Conservation (phyloP, 2,113 vertebrate genomes). For the Phyllopteryx taeniolatus region DNA sequence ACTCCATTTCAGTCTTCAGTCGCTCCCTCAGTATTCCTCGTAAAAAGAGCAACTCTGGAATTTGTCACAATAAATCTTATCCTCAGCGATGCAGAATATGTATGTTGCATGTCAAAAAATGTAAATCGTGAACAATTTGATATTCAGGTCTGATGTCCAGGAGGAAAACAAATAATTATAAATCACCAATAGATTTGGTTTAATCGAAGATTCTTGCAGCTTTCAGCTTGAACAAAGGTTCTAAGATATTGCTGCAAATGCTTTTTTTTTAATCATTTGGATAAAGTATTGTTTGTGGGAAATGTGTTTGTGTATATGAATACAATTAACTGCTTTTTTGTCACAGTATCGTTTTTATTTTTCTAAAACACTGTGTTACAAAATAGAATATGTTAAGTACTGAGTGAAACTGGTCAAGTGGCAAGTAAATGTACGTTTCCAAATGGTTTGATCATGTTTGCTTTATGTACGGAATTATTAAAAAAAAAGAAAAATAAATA, state of each 20-base stretch:
- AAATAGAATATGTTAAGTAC: slow-evolving; percentile 85
- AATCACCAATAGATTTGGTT: slow-evolving; percentile 42
- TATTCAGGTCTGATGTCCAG: slow-evolving; percentile 54
- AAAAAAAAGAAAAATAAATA: slow-evolving; percentile 74
- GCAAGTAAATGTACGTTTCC: slow-evolving; percentile 87
- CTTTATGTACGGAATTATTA: slow-evolving; percentile 85
- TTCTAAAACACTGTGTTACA: slow-evolving; percentile 71
- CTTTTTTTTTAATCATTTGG: slow-evolving; percentile 59
- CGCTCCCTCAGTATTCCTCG: slow-evolving; percentile 19
- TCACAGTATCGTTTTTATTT: slow-evolving; percentile 34
- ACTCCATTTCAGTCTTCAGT: slow-evolving; percentile 45
- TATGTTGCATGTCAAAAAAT: slow-evolving; percentile 70
- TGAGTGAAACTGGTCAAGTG: slow-evolving; percentile 84
- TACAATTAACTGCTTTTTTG: slow-evolving; percentile 48
- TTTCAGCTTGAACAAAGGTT: slow-evolving; percentile 52
- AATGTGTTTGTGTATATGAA: slow-evolving; percentile 76
- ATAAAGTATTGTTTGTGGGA: slow-evolving; percentile 75
- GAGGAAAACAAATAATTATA: slow-evolving; percentile 53
- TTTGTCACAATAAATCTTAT: slow-evolving; percentile 59
- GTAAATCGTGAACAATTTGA: slow-evolving; percentile 43
- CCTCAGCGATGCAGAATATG: slow-evolving; percentile 63
- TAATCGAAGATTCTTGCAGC: slow-evolving; percentile 29
- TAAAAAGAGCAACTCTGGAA: slow-evolving; percentile 53
- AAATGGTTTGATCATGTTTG: slow-evolving; percentile 86
- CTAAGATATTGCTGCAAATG: slow-evolving; percentile 53